These are phyloP conservation scores for Triplophysa bombifrons DNA, from an alignment of 2,797 vertebrate genomes.

Conservation along the genomic window DNA sequence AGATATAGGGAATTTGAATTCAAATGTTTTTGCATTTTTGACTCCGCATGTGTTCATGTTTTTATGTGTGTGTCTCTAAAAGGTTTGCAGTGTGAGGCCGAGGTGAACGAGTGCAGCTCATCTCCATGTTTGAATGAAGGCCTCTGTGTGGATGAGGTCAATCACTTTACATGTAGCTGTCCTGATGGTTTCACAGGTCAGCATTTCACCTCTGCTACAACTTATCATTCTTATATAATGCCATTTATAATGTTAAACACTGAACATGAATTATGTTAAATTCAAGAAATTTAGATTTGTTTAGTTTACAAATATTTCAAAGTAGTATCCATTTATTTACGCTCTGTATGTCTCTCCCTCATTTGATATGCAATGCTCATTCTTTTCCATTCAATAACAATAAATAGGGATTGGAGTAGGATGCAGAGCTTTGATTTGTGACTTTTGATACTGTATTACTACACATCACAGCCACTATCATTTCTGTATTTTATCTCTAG, in stretches of 20 bases:
- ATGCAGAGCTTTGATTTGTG: no score
- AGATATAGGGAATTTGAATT: no score
- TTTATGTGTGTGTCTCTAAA: slow-evolving; percentile 30
- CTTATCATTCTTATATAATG: background rate
- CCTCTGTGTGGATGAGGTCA: slow-evolving; percentile 84
- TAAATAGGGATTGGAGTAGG: no score
- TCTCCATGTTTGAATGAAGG: slow-evolving; percentile 90
- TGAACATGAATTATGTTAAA: background rate
- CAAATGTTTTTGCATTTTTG: background rate
- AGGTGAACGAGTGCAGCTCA: slow-evolving; percentile 90
- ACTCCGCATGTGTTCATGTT: background rate
- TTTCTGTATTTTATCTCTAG: slow-evolving; percentile 64
- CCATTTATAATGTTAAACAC: background rate
- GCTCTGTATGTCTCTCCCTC: no score
- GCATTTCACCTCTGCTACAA: background rate
- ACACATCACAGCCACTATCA: background rate
- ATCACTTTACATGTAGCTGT: slow-evolving; percentile 85
- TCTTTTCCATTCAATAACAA: no score
- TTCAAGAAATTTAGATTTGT: background rate
- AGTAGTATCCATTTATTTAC: no score
- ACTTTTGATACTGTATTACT: no score
- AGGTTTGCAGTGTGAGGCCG: slow-evolving; percentile 89
- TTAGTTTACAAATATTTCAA: no score
- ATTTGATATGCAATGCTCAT: no score
- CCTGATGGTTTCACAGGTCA: slow-evolving; percentile 86